Evolutionary conservation across 2,888 invertebrate species (phyloP).

Genomic region (Meiosimyza platycephala): DNA sequence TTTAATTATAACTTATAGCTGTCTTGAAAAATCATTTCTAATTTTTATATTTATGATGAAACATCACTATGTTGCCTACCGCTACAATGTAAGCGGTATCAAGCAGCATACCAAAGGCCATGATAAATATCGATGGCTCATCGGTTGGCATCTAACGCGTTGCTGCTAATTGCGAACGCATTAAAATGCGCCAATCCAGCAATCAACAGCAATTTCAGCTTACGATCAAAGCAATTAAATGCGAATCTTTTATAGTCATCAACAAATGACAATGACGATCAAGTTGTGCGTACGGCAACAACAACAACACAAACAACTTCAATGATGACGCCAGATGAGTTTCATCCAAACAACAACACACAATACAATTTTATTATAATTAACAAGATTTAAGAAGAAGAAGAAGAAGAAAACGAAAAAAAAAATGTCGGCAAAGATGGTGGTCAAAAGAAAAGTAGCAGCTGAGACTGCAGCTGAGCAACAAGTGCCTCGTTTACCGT

Average conservation of each 20-base stretch:
- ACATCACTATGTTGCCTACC: neutral
- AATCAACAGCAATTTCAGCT: conserved; percentile 10
- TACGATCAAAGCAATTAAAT: conserved; percentile 32
- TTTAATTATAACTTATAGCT: neutral
- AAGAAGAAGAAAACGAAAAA: neutral
- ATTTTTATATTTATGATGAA: too few relatives aligned
- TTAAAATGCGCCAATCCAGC: conserved; percentile 14
- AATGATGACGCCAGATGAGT: too few relatives aligned
- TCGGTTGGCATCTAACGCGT: conserved; percentile 33
- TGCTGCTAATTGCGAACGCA: conserved; percentile 30
- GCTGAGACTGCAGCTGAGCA: neutral
- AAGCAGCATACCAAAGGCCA: neutral
- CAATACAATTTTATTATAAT: neutral
- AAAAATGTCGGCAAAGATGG: neutral
- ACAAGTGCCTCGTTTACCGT: conserved; percentile 4
- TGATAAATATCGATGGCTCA: conserved; percentile 5
- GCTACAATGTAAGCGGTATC: neutral
- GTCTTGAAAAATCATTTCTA: too few relatives aligned
- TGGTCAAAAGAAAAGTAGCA: neutral
- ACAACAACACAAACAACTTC: neutral
- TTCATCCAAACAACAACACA: neutral
- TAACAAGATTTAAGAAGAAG: neutral
- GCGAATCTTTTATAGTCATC: conserved; percentile 20
- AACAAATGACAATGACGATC: conserved; percentile 9
- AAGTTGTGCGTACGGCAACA: neutral